These are phyloP conservation scores for Syngnathoides biaculeatus DNA, from an alignment of 2,113 vertebrate species.

Conservation along the genomic window DNA sequence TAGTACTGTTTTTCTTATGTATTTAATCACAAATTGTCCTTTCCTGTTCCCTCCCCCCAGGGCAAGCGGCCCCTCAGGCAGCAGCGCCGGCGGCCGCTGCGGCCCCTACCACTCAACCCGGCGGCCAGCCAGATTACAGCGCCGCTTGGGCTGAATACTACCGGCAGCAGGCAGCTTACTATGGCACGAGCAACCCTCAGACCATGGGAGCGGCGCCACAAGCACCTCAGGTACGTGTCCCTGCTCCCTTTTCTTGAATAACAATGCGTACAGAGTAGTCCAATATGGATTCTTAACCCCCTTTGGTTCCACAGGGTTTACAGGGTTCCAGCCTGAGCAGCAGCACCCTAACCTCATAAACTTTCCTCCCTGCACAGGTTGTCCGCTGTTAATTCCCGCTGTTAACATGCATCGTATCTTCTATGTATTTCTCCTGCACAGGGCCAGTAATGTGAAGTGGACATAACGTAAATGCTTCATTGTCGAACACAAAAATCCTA, in stretches of 20 bases:
- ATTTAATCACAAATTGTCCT: not conserved
- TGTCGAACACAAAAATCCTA: slow-evolving; percentile 97
- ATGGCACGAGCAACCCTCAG: slow-evolving; percentile 91
- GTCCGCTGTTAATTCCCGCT: slow-evolving; percentile 81
- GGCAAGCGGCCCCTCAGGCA: slow-evolving; percentile 76
- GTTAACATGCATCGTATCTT: slow-evolving; percentile 99
- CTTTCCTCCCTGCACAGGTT: slow-evolving; percentile 86
- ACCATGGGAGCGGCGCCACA: slow-evolving; percentile 90
- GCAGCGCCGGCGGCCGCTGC: slow-evolving; percentile 76
- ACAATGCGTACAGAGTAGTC: slow-evolving; percentile 28
- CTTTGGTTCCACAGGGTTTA: slow-evolving; percentile 80
- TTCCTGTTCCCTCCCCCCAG: slow-evolving; percentile 29
- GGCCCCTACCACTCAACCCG: slow-evolving; percentile 80
- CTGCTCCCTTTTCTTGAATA: slow-evolving; percentile 42
- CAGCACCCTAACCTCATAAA: slow-evolving; percentile 75
- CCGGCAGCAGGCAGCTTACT: slow-evolving; percentile 95
- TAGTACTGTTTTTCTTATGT: not conserved
- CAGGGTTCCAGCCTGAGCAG: slow-evolving; percentile 80
- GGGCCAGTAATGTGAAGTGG: slow-evolving; percentile 99
- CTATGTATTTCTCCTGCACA: slow-evolving; percentile 99
- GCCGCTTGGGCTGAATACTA: slow-evolving; percentile 99
- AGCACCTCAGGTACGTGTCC: slow-evolving; percentile 83
- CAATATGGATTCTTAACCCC: slow-evolving; percentile 51
- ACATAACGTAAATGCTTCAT: slow-evolving; percentile 99
- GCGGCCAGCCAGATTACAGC: slow-evolving; percentile 93